Evolutionary conservation across 92 coral and sea anemone genomes (phyloP).

Genomic region (Epizoanthus ramosus): DNA sequence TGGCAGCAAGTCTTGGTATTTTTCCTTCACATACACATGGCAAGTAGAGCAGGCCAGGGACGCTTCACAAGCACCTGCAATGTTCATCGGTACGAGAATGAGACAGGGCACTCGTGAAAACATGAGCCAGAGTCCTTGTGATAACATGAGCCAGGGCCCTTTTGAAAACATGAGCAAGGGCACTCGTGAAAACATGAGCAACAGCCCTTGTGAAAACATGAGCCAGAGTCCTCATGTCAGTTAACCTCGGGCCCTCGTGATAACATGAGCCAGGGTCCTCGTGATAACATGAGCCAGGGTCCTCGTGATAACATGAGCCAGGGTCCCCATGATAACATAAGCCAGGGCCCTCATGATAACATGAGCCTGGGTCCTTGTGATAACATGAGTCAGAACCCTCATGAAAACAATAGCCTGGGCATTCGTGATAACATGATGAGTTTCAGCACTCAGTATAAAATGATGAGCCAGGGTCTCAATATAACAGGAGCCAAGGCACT

Average conservation of each 20-base stretch:
- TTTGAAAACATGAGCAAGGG: no score
- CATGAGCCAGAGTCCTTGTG: no score
- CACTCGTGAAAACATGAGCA: neutral
- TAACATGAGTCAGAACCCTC: no score
- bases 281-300: neutral
- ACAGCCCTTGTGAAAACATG: neutral
- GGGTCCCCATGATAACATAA: no score
- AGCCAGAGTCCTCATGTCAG: neutral
- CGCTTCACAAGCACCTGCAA: slow-evolving; percentile 97
- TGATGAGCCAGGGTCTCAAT: neutral
- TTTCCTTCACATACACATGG: slow-evolving; percentile 95
- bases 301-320: neutral
- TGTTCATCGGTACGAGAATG: neutral
- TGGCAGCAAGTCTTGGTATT: slow-evolving; percentile 72
- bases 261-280: neutral
- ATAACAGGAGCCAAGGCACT: neutral
- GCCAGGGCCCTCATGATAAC: no score
- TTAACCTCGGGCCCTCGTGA: no score
- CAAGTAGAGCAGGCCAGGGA: slow-evolving; percentile 97
- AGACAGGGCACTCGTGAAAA: neutral
- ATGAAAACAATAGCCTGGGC: neutral
- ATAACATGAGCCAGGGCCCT: no score
- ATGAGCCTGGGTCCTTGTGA: no score
- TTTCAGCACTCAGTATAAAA: no score
- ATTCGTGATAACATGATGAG: neutral